phyloP scores from a whole-genome alignment of 53 echinoderm and acorn worm genomes.

The Stichopus horrens region DNA sequence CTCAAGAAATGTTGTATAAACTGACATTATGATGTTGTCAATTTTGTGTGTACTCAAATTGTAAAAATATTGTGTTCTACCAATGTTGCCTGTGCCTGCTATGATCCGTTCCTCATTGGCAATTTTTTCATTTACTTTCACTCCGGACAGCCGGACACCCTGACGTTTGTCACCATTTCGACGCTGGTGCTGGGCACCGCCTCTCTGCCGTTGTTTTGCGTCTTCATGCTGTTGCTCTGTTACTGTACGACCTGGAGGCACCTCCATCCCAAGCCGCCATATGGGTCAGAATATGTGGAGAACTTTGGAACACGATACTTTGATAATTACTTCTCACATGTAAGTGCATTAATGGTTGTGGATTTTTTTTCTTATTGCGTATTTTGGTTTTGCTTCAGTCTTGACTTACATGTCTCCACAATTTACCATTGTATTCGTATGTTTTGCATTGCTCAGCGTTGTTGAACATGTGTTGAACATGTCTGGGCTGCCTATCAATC shows the following conservation, averaged over 20 bases:
- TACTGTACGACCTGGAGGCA: conserved; percentile 85
- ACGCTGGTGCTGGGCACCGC: conserved; percentile 45
- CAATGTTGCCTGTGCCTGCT: neutral
- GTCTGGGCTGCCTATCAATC: no score
- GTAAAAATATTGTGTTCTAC: neutral
- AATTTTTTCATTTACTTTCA: neutral
- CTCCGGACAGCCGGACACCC: conserved; percentile 51
- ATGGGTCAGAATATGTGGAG: conserved; percentile 38
- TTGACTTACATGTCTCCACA: no score
- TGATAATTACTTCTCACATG: conserved; percentile 58
- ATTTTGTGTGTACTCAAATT: no score
- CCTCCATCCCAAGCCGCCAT: conserved; percentile 61
- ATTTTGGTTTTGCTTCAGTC: no score
- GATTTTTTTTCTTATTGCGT: no score
- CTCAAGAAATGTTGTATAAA: no score
- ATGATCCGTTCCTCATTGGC: neutral
- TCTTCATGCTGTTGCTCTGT: conserved; percentile 54
- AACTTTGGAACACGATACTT: conserved; percentile 53
- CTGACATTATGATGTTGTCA: no score
- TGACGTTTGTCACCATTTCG: conserved; percentile 57
- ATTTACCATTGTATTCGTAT: no score
- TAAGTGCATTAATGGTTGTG: conserved; percentile 17
- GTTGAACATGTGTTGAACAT: neutral
- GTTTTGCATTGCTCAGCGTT: neutral
- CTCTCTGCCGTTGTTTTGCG: conserved; percentile 51